Evolutionary conservation across 2,113 vertebrate genomes (phyloP).

Genomic region (Coptodon bakossiorum): DNA sequence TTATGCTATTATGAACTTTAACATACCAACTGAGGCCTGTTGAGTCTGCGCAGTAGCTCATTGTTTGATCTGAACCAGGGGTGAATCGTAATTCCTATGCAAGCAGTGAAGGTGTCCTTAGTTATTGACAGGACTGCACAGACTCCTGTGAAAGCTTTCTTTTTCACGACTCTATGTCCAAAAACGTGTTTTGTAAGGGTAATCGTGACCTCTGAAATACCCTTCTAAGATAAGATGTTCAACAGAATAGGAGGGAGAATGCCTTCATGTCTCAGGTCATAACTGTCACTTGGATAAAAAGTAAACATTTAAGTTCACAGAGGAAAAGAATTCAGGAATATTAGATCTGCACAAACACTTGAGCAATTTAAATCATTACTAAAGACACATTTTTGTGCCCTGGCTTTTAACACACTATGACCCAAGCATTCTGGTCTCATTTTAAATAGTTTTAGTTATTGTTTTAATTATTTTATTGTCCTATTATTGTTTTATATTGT

Average conservation of each 20-base stretch:
- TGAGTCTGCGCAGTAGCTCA: neutral
- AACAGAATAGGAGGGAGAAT: neutral
- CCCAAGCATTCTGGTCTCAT: too few relatives aligned
- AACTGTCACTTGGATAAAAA: neutral
- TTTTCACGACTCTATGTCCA: neutral
- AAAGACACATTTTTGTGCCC: too few relatives aligned
- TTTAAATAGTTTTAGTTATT: too few relatives aligned
- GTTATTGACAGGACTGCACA: neutral
- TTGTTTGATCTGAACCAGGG: neutral
- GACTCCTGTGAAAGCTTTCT: neutral
- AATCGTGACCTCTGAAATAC: neutral
- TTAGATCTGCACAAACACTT: too few relatives aligned
- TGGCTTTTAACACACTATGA: too few relatives aligned
- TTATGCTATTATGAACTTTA: neutral
- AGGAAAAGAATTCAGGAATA: neutral
- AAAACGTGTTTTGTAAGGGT: fast-evolving
- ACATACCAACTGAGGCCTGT: neutral
- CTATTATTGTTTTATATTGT: too few relatives aligned
- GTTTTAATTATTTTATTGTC: too few relatives aligned
- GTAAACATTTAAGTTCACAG: neutral
- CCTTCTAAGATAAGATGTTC: neutral
- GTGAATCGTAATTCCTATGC: neutral
- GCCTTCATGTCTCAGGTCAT: neutral
- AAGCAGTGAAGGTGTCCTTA: neutral
- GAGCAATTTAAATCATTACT: too few relatives aligned